Percentiles rank a stretch among this genome's conserved stretches.
Conservation (phyloP, 2,113 vertebrate genomes). For the Cebus imitator region DNA sequence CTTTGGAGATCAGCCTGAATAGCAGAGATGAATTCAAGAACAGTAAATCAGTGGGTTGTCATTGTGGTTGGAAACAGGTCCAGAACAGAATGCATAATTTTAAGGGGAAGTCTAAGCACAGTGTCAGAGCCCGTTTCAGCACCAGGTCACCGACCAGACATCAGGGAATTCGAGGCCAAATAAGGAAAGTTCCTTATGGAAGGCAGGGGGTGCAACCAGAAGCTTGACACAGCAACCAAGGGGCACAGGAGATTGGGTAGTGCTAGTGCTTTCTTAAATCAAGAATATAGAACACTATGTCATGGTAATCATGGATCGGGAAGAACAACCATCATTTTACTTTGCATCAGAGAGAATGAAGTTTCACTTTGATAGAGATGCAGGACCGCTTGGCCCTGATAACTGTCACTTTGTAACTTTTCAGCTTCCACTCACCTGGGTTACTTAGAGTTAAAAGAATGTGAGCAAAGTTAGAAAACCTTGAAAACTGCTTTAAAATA, state of each 20-base stretch:
- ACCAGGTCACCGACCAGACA: neutral
- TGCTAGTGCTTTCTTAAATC: neutral
- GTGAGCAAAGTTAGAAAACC: neutral
- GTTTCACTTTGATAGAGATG: neutral
- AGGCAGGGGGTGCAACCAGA: neutral
- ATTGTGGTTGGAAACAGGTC: neutral
- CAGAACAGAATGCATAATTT: neutral
- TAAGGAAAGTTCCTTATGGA: neutral
- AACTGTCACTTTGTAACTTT: neutral
- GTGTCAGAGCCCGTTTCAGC: neutral
- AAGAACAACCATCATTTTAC: neutral
- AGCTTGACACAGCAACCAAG: neutral
- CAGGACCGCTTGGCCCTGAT: neutral
- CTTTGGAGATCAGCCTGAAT: neutral
- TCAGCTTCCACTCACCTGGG: neutral
- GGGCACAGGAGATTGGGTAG: accelerated
- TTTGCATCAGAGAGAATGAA: neutral
- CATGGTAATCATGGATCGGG: accelerated
- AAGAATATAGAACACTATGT: neutral
- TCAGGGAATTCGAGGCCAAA: neutral
- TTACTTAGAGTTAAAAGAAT: neutral
- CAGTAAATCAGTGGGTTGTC: neutral
- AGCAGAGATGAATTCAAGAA: neutral
- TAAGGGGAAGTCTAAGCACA: neutral
- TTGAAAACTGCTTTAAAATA: neutral